phyloP scores from a whole-genome alignment of 1,140 invertebrate genomes.

The Diploscapter pachys region DNA sequence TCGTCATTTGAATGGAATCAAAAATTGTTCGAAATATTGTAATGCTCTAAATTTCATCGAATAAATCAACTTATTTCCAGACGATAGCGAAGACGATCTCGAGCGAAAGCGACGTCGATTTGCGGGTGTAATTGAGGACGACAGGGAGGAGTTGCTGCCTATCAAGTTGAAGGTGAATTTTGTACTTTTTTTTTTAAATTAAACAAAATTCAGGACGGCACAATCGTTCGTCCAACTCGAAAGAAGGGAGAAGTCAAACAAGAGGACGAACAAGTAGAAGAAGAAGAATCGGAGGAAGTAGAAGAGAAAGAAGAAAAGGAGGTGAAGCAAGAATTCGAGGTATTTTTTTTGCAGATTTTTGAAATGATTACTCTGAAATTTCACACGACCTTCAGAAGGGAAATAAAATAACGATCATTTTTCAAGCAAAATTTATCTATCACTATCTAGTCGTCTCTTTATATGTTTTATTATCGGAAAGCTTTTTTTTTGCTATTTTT shows the following conservation, averaged over 20 bases:
- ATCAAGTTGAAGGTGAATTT: conserved; percentile 41
- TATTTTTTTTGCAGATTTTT: conserved; percentile 14
- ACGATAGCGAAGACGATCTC: conserved; percentile 19
- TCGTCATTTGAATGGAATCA: too few relatives aligned
- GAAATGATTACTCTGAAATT: too few relatives aligned
- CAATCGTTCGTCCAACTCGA: conserved; percentile 41
- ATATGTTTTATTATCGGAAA: too few relatives aligned
- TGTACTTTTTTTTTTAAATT: background rate
- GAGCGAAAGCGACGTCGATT: conserved; percentile 40
- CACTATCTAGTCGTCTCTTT: too few relatives aligned
- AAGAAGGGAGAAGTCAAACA: conserved; percentile 38
- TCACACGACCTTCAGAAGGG: too few relatives aligned
- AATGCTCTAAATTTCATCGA: too few relatives aligned
- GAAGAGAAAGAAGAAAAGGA: conserved; percentile 20
- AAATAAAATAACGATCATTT: too few relatives aligned
- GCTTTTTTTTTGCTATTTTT: conserved; percentile 18
- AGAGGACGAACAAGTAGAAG: conserved; percentile 39
- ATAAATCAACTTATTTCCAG: too few relatives aligned
- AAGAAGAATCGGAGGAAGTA: conserved; percentile 1
- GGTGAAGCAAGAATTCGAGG: conserved; percentile 43
- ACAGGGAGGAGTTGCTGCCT: conserved; percentile 47
- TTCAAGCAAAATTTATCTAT: too few relatives aligned
- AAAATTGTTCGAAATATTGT: too few relatives aligned
- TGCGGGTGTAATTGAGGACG: conserved; percentile 42
- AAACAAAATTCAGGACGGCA: conserved; percentile 35